These are phyloP conservation scores for Proisotoma minuta DNA, from an alignment of 2,888 invertebrate species.

Conservation along the genomic window DNA sequence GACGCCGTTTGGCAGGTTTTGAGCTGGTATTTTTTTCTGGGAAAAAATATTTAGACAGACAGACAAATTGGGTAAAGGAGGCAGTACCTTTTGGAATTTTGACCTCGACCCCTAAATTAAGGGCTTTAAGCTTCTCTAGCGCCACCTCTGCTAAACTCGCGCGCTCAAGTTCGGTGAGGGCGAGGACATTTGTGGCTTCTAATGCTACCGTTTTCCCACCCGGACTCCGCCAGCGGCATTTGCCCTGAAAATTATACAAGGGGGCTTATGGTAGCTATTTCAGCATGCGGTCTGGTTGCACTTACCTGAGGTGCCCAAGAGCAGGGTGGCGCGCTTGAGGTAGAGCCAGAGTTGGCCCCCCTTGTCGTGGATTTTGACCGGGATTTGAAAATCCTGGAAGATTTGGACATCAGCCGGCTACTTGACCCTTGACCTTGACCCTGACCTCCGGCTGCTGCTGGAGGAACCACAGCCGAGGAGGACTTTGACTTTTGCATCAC, in stretches of 20 bases:
- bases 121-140: slow-evolving; percentile 74
- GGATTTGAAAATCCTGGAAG: slow-evolving; percentile 70
- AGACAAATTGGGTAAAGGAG: neutral
- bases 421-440: slow-evolving; percentile 5
- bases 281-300: no score
- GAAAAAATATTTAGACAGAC: neutral
- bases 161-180: slow-evolving; percentile 72
- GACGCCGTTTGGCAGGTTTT: slow-evolving; percentile 70
- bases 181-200: slow-evolving; percentile 65
- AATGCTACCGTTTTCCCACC: slow-evolving; percentile 67
- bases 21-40: slow-evolving; percentile 49
- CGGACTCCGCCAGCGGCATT: slow-evolving; percentile 67
- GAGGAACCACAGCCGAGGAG: slow-evolving; percentile 67
- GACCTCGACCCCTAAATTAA: slow-evolving; percentile 75
- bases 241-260: slow-evolving; percentile 23
- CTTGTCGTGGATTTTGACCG: slow-evolving; percentile 75
- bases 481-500: slow-evolving; percentile 88
- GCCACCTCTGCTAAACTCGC: slow-evolving; percentile 79
- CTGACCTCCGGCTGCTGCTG: slow-evolving; percentile 11
- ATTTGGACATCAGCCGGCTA: slow-evolving; percentile 65
- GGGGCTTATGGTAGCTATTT: neutral
- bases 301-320: slow-evolving; percentile 85
- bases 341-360: slow-evolving; percentile 44
- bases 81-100: slow-evolving; percentile 71
- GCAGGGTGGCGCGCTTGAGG: slow-evolving; percentile 54